Evolutionary conservation across 2,888 invertebrate species (phyloP).

Genomic region (Lymantria monacha): DNA sequence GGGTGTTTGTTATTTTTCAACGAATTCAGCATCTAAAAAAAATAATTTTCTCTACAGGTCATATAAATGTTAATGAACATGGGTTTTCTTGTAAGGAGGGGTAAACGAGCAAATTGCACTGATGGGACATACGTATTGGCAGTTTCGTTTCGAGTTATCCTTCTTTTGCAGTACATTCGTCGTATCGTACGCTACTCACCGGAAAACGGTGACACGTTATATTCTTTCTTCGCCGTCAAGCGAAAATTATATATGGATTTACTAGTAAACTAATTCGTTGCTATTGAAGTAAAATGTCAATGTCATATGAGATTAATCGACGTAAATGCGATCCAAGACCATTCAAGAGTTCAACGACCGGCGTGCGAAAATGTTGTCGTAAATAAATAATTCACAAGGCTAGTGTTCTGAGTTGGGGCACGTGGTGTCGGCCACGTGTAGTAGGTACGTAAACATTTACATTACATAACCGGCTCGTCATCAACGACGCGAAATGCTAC

Average conservation of each 20-base stretch:
- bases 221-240: too few species aligned
- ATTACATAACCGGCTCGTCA: constrained; percentile 81
- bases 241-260: background rate
- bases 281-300: constrained; percentile 24
- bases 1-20: too few species aligned
- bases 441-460: constrained; percentile 80
- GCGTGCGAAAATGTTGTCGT: constrained; percentile 82
- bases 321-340: constrained; percentile 78
- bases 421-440: constrained; percentile 75
- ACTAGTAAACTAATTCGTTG: constrained; percentile 11
- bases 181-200: too few species aligned
- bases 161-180: too few species aligned
- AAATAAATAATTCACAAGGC: constrained; percentile 83
- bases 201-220: too few species aligned
- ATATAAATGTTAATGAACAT: too few species aligned
- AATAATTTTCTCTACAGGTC: too few species aligned
- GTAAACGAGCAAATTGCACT: too few species aligned
- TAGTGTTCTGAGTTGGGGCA: constrained; percentile 79
- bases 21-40: too few species aligned
- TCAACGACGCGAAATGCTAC: constrained; percentile 68
- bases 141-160: too few species aligned
- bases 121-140: too few species aligned
- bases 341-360: constrained; percentile 77
- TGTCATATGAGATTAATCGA: constrained; percentile 66
- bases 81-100: too few species aligned